phyloP scores from a whole-genome alignment of 2,888 invertebrate species.

The Eilema caniola region DNA sequence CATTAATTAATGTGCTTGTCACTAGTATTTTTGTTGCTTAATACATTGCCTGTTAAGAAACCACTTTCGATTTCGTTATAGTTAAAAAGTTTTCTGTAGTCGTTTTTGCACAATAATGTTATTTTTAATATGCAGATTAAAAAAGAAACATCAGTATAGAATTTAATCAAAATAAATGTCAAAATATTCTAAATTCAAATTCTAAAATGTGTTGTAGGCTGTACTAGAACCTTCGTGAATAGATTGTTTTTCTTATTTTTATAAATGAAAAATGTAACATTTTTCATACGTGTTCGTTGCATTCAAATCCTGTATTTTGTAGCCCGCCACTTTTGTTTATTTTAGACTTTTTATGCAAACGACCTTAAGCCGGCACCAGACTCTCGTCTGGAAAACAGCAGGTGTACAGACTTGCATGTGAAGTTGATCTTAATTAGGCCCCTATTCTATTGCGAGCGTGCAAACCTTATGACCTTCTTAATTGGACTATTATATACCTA shows the following conservation, averaged over 20 bases:
- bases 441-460: not conserved
- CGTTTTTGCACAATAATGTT: not conserved
- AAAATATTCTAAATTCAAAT: not conserved
- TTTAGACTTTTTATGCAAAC: too few species aligned
- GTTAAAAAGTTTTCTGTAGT: not conserved
- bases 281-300: too few species aligned
- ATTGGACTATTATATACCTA: not conserved
- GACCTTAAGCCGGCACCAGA: too few species aligned
- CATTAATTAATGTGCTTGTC: conserved; percentile 1
- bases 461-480: conserved; percentile 4
- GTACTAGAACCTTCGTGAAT: too few species aligned
- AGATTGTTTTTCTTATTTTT: too few species aligned
- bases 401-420: too few species aligned
- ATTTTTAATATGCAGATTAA: not conserved
- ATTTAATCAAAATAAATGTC: not conserved
- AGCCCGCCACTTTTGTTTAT: too few species aligned
- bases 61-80: not conserved
- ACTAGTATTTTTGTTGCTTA: not conserved
- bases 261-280: too few species aligned
- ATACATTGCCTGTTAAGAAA: not conserved
- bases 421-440: not conserved
- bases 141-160: not conserved
- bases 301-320: too few species aligned
- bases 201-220: not conserved
- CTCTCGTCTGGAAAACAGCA: too few species aligned